Evolutionary conservation across 2,888 invertebrate genomes (phyloP), one percentile per base, ranked within the genome.

Genomic region (Drosophila acutilabella): DNA sequence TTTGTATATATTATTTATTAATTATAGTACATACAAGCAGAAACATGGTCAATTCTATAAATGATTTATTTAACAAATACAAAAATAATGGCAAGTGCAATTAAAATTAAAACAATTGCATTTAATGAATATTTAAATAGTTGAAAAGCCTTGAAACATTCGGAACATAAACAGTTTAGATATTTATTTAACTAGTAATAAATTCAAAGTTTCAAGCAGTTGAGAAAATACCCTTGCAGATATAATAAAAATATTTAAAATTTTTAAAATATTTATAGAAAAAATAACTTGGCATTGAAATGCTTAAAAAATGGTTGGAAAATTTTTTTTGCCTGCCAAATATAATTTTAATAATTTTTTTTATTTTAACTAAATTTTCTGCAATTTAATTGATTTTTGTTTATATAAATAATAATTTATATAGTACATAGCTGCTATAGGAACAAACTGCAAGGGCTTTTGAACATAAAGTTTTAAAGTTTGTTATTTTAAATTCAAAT

Each of bases 81-180:
- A 78, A 80, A 76, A 67, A 77, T 88, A 89, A 88, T 88, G 88
- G 88, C 88, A 88, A 88, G 89, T 85, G 89, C 78, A 81, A 80
- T 85, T 10, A 23, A 14, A 42, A 52, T 45, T 30, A 30, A 60
- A 48, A 48, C 41, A 56, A 58, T 18, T 53, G 70, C 52, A 61
- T 72, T 62, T 53, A 61, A 51, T 59, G 64, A 30, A 56, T 66
- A 54, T 52, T 62, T 51, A 47, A 70, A 18, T 71, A 48, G 48
- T 48, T 50, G 33, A 13, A 36, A 36, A 30, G 33, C 48, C 16
- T 50, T 33, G 52, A 53, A 33, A 62, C 64, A 30, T 44, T 45
- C 36, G 53, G 77, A 75, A 75, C 77, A 76, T 77, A 8, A 16
- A 57, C 50, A 71, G 23, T 13, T 13, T 53, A 60, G 61, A 60